Evolutionary conservation across 2,888 invertebrate species (phyloP).

Genomic region (Plagiodera versicolora): DNA sequence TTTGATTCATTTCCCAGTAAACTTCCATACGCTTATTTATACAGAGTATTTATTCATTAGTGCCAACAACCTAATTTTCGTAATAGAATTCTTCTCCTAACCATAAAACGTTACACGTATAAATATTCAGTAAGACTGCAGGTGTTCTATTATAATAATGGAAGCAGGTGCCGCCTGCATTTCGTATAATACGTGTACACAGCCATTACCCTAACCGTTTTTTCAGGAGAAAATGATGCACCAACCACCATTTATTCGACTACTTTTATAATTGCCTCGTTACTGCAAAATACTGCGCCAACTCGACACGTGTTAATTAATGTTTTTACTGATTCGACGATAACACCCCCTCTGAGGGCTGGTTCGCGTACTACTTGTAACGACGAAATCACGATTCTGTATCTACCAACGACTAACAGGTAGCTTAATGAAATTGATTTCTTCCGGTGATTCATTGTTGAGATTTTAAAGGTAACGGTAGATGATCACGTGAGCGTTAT

Average conservation of each 20-base stretch:
- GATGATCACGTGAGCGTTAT: no score
- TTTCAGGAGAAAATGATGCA: conserved; percentile 5
- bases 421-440: background rate
- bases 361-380: background rate
- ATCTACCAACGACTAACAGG: no score
- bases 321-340: background rate
- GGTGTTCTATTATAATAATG: conserved; percentile 21
- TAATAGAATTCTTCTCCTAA: conserved; percentile 5
- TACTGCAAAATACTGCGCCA: background rate
- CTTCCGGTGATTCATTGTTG: background rate
- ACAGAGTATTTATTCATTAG: background rate
- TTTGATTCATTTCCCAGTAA: background rate
- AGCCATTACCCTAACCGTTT: conserved; percentile 23
- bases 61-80: conserved; percentile 1
- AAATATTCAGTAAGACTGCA: conserved; percentile 19
- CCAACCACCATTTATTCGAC: conserved; percentile 8
- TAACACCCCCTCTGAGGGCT: background rate
- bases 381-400: no score
- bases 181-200: conserved; percentile 8
- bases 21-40: background rate
- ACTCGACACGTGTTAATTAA: background rate
- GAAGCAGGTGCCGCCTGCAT: conserved; percentile 26
- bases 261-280: background rate
- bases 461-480: no score
- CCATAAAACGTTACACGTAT: conserved; percentile 11